Percentiles rank a stretch among this genome's conserved stretches.
phyloP scores from a whole-genome alignment of 1,140 invertebrate species.

The Planococcus citri region DNA sequence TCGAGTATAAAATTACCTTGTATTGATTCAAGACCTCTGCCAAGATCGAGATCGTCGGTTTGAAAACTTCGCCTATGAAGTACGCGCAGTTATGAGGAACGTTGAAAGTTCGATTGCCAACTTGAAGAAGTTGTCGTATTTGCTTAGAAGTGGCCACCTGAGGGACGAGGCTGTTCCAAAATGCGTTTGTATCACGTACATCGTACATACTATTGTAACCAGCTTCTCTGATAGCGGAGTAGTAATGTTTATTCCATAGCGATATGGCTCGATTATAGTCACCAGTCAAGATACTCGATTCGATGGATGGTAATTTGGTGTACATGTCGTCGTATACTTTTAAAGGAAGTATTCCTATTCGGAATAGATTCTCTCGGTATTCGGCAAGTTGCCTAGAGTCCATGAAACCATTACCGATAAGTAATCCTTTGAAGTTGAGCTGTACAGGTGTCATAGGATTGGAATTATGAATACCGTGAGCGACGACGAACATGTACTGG shows the following conservation, averaged over 20 bases:
- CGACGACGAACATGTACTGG: slow-evolving; percentile 67
- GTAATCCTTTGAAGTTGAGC: slow-evolving; percentile 36
- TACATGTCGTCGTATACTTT: background rate
- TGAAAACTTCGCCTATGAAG: background rate
- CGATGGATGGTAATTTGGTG: background rate
- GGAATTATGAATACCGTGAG: slow-evolving; percentile 45
- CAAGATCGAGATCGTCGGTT: background rate
- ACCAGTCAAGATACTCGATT: background rate
- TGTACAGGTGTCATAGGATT: background rate
- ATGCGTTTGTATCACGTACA: background rate
- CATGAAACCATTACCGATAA: slow-evolving; percentile 52
- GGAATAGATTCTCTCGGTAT: slow-evolving; percentile 50
- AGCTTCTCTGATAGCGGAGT: background rate
- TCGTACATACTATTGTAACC: slow-evolving; percentile 10
- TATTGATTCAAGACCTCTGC: background rate
- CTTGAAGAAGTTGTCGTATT: background rate
- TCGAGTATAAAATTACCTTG: background rate
- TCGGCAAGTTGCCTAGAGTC: slow-evolving; percentile 49
- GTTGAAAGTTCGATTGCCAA: background rate
- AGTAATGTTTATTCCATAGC: background rate
- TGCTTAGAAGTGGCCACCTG: background rate
- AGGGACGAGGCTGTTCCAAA: slow-evolving; percentile 4
- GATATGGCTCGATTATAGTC: background rate
- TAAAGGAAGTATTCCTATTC: slow-evolving; percentile 49
- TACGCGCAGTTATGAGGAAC: background rate